Percentiles rank a stretch among this genome's conserved stretches.
These are phyloP conservation scores for Xestia c-nigrum DNA, from an alignment of 2,888 invertebrate genomes.

Conservation along the genomic window DNA sequence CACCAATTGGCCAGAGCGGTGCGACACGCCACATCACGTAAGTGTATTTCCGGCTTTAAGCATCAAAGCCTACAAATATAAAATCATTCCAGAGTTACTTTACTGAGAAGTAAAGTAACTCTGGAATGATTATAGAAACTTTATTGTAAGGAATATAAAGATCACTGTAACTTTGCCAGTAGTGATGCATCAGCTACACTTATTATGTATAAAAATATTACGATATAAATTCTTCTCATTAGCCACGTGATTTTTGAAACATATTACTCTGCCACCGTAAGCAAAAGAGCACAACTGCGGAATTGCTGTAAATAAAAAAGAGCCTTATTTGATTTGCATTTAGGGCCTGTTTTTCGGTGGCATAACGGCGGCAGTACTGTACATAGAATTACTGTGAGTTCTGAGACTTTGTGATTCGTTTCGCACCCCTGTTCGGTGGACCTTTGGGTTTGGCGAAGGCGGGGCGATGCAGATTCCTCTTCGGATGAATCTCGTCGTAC, in stretches of 20 bases:
- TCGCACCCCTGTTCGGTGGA: constrained; percentile 97
- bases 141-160: too few species aligned
- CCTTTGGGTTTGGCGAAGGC: constrained; percentile 99
- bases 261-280: not conserved
- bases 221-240: constrained; percentile 13
- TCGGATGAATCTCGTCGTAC: constrained; percentile 98
- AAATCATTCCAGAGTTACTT: not conserved
- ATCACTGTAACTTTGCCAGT: too few species aligned
- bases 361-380: constrained; percentile 3
- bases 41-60: too few species aligned
- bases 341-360: not conserved
- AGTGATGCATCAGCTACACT: not conserved
- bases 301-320: not conserved
- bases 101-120: too few species aligned
- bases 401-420: constrained; percentile 95
- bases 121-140: too few species aligned
- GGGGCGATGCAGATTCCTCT: constrained; percentile 95
- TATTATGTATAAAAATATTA: constrained; percentile 35
- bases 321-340: not conserved
- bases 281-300: not conserved
- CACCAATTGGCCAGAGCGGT: too few species aligned
- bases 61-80: not conserved
- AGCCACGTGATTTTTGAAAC: constrained; percentile 43
- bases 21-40: too few species aligned
- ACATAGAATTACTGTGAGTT: constrained; percentile 77